Evolutionary conservation across 92 coral and sea anemone species (phyloP).

Genomic region (Metridium senile): DNA sequence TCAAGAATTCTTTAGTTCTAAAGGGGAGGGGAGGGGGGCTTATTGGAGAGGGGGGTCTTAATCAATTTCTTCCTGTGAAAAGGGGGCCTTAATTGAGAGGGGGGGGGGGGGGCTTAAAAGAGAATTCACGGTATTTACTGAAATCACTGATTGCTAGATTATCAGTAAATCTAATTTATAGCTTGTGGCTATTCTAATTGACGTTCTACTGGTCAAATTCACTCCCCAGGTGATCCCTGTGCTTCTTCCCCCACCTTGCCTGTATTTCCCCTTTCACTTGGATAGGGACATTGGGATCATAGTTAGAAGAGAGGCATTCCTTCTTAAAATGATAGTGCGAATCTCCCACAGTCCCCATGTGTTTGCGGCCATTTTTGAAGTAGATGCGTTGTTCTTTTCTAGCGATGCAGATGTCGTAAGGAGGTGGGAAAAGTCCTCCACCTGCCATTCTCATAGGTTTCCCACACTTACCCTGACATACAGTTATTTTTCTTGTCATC

Average conservation of each 20-base stretch:
- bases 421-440: slow-evolving; percentile 47
- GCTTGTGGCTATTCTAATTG: no score
- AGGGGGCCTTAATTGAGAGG: no score
- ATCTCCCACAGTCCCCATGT: slow-evolving; percentile 50
- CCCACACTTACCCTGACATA: slow-evolving; percentile 57
- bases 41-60: no score
- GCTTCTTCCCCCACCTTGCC: slow-evolving; percentile 1
- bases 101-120: no score
- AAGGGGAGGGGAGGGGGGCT: no score
- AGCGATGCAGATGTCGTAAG: slow-evolving; percentile 53
- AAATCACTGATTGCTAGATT: no score
- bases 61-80: no score
- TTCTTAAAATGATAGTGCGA: slow-evolving; percentile 48
- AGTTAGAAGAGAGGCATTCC: no score
- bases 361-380: slow-evolving; percentile 39
- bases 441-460: slow-evolving; percentile 44
- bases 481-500: slow-evolving; percentile 49
- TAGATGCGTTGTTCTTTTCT: slow-evolving; percentile 40
- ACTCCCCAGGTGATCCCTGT: neutral
- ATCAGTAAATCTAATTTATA: no score
- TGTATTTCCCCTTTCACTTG: neutral
- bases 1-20: no score
- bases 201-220: slow-evolving; percentile 7
- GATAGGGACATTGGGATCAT: no score
- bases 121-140: no score